Percentiles rank a stretch among this genome's conserved stretches.
Conservation (phyloP, 2,888 invertebrate genomes). For the Caenorhabditis virilis region DNA sequence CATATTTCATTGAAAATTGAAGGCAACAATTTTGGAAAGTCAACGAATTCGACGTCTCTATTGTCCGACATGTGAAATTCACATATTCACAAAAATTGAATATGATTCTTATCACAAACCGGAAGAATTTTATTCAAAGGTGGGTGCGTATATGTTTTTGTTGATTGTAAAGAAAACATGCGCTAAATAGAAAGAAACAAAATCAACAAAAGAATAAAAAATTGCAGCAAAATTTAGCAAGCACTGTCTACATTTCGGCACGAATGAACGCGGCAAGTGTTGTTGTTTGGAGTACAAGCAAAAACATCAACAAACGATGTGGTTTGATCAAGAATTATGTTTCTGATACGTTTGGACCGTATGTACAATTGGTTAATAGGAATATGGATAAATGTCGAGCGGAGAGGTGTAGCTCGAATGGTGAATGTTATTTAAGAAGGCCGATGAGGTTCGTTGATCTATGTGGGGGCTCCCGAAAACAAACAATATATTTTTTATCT, state of each 20-base stretch:
- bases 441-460: background rate
- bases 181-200: too few species aligned
- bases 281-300: conserved; percentile 54
- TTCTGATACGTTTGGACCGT: conserved; percentile 37
- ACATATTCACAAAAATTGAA: conserved; percentile 59
- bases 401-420: conserved; percentile 13
- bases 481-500: too few species aligned
- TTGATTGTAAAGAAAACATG: too few species aligned
- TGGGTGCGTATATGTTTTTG: conserved; percentile 1
- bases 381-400: conserved; percentile 23
- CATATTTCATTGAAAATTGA: too few species aligned
- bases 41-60: conserved; percentile 22
- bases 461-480: background rate
- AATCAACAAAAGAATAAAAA: too few species aligned
- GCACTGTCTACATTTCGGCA: conserved; percentile 47
- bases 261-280: conserved; percentile 51
- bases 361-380: conserved; percentile 10
- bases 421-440: conserved; percentile 27
- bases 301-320: conserved; percentile 43
- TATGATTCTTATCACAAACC: conserved; percentile 51
- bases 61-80: conserved; percentile 33
- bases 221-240: conserved; percentile 51
- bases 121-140: conserved; percentile 38
- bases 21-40: conserved; percentile 37
- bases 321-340: conserved; percentile 34